These are phyloP conservation scores for Cinclus cinclus DNA, from an alignment of 2,113 vertebrate species.

Conservation along the genomic window DNA sequence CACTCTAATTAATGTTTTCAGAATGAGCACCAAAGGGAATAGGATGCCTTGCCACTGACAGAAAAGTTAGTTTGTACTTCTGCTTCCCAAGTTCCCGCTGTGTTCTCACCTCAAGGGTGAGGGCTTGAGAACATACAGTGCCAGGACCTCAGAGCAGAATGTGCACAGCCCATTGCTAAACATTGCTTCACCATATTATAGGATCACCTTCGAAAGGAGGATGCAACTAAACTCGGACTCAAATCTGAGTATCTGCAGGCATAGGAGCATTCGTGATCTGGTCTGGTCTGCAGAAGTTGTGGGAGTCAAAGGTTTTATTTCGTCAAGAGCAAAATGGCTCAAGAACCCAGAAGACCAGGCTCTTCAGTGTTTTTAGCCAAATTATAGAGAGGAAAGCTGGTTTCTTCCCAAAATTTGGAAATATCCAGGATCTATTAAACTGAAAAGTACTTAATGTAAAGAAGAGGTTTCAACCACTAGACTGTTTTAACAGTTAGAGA, in stretches of 20 bases:
- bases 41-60: neutral
- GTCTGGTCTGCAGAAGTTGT: neutral
- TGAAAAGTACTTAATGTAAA: neutral
- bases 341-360: neutral
- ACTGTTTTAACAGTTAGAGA: neutral
- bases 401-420: neutral
- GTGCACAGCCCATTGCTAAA: neutral
- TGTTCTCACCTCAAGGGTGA: neutral
- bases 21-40: conserved; percentile 26
- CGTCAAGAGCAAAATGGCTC: neutral
- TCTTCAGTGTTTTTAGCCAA: neutral
- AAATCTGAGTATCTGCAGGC: neutral
- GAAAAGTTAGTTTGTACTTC: neutral
- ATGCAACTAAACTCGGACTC: neutral
- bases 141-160: neutral
- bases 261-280: neutral
- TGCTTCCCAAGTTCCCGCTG: neutral
- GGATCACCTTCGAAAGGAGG: neutral
- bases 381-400: neutral
- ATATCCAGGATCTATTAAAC: neutral
- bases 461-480: neutral
- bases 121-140: neutral
- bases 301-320: neutral
- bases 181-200: neutral
- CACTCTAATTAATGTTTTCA: conserved; percentile 52